These are phyloP conservation scores for Molorchus minor DNA, from an alignment of 2,888 invertebrate species.

Conservation along the genomic window DNA sequence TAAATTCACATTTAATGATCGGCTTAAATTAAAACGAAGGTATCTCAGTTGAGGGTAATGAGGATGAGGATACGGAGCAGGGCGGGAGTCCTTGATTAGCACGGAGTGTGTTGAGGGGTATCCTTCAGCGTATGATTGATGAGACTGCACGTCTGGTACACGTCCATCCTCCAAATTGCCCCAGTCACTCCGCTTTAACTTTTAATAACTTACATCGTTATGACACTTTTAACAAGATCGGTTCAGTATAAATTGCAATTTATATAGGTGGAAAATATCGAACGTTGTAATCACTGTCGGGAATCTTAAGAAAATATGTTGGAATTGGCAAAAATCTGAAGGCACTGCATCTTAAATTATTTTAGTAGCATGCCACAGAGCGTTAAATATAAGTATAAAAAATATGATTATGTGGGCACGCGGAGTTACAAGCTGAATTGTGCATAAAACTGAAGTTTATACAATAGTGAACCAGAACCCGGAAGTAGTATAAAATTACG, in stretches of 20 bases:
- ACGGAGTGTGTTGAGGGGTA: conserved; percentile 49
- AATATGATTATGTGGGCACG: too few relatives aligned
- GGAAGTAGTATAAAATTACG: too few relatives aligned
- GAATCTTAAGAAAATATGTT: too few relatives aligned
- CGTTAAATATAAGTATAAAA: too few relatives aligned
- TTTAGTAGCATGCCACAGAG: too few relatives aligned
- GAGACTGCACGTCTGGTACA: conserved; percentile 54
- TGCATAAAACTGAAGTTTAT: too few relatives aligned
- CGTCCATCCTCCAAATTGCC: conserved; percentile 55
- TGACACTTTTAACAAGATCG: conserved; percentile 55
- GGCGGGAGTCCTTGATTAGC: conserved; percentile 43
- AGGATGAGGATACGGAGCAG: conserved; percentile 25
- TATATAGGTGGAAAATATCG: too few relatives aligned
- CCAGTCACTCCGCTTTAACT: conserved; percentile 55
- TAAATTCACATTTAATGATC: conserved; percentile 34
- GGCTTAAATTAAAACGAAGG: conserved; percentile 30
- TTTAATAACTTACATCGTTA: conserved; percentile 58
- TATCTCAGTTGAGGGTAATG: conserved; percentile 36
- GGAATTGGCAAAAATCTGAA: too few relatives aligned
- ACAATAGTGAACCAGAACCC: too few relatives aligned
- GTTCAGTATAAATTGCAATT: conserved; percentile 35
- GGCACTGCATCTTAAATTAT: too few relatives aligned
- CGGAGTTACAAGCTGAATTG: too few relatives aligned
- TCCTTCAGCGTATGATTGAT: conserved; percentile 56
- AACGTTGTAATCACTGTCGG: too few relatives aligned